Evolutionary conservation across 2,113 vertebrate genomes (phyloP).

Genomic region (Nothocercus nigrocapillus): DNA sequence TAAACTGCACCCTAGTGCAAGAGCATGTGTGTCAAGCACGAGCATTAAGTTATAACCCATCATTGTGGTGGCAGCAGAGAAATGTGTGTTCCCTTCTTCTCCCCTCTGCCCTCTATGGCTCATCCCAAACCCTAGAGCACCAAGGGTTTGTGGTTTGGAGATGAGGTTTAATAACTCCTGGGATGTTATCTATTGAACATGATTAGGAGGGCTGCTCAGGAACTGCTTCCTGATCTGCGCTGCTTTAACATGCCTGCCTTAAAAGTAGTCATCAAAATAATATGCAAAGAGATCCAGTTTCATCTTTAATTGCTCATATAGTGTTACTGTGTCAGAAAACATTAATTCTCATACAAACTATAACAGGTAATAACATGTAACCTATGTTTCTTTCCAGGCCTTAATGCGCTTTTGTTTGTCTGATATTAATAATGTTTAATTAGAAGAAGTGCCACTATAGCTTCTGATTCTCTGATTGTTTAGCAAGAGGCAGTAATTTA

Average conservation of each 20-base stretch:
- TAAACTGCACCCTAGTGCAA: not conserved
- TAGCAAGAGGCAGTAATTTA: not conserved
- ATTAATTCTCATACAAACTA: constrained; percentile 21
- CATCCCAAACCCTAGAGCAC: not conserved
- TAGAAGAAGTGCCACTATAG: not conserved
- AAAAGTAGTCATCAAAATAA: not conserved
- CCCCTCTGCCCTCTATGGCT: not conserved
- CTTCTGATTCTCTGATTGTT: not conserved
- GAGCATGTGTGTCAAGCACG: not conserved
- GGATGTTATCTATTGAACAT: not conserved
- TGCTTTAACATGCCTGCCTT: not conserved
- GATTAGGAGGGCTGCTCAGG: not conserved
- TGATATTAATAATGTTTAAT: not conserved
- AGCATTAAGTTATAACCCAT: not conserved
- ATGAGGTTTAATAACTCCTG: not conserved
- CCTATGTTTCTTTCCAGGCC: not conserved
- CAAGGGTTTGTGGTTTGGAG: not conserved
- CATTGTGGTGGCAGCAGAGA: not conserved
- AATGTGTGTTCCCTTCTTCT: not conserved
- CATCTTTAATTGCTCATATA: not conserved
- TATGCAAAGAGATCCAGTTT: not conserved
- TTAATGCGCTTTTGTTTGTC: not conserved
- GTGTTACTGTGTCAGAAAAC: constrained; percentile 7
- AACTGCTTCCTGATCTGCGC: not conserved
- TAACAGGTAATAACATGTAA: not conserved